phyloP scores from a whole-genome alignment of 53 echinoderm and acorn worm genomes.

The Holothuria scabra region DNA sequence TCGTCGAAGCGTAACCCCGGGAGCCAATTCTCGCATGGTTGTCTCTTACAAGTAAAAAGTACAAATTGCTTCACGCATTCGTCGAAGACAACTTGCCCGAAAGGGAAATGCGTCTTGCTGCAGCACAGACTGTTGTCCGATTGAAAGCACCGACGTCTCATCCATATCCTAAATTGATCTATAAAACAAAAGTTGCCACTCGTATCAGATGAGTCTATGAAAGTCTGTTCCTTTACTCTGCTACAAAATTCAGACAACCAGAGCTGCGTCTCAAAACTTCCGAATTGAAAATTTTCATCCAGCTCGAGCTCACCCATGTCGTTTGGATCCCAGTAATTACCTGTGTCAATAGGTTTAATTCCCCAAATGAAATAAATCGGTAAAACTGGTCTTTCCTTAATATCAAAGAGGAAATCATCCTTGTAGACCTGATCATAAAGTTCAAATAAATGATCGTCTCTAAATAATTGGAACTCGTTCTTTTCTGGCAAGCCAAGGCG shows the following conservation, averaged over 20 bases:
- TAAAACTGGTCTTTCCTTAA: slow-evolving; percentile 44
- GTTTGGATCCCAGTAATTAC: slow-evolving; percentile 83
- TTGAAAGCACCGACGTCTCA: slow-evolving; percentile 60
- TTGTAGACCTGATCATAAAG: slow-evolving; percentile 65
- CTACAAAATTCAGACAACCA: slow-evolving; percentile 81
- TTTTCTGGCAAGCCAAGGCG: slow-evolving; percentile 66
- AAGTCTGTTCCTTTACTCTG: slow-evolving; percentile 61
- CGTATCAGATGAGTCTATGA: slow-evolving; percentile 28
- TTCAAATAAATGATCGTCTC: slow-evolving; percentile 68
- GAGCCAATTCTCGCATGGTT: not conserved
- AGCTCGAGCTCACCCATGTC: slow-evolving; percentile 57
- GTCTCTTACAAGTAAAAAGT: not conserved
- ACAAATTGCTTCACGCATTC: slow-evolving; percentile 48
- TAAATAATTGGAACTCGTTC: slow-evolving; percentile 82
- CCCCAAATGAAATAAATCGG: slow-evolving; percentile 72
- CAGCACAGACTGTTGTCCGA: slow-evolving; percentile 57
- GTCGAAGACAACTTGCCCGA: slow-evolving; percentile 58
- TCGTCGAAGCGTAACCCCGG: slow-evolving; percentile 55
- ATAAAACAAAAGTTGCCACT: slow-evolving; percentile 64
- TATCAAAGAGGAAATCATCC: slow-evolving; percentile 64
- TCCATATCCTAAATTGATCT: slow-evolving; percentile 51
- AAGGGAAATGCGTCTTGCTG: slow-evolving; percentile 63
- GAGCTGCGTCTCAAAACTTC: slow-evolving; percentile 54
- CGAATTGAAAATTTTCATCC: slow-evolving; percentile 63
- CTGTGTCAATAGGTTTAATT: slow-evolving; percentile 66